These are phyloP conservation scores for Adrianichthys oophorus DNA, from an alignment of 2,797 vertebrate species.

Conservation along the genomic window DNA sequence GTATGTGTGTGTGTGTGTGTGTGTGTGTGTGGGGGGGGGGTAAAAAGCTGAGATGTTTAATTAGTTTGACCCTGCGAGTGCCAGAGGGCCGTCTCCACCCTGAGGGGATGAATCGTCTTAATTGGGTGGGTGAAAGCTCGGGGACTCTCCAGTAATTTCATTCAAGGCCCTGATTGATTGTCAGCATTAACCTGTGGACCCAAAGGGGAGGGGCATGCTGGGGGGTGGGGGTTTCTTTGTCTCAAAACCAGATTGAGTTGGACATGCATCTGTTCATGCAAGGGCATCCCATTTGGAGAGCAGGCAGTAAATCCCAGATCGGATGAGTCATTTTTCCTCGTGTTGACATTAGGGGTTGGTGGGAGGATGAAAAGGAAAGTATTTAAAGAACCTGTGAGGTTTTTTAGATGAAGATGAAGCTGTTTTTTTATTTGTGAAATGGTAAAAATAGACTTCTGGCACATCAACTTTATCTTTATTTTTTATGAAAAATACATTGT, in stretches of 20 bases:
- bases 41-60: slow-evolving; percentile 48
- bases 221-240: slow-evolving; percentile 22
- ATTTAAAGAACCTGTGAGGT: no score
- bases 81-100: slow-evolving; percentile 35
- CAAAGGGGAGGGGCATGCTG: slow-evolving; percentile 12
- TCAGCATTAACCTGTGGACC: slow-evolving; percentile 50
- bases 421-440: no score
- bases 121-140: slow-evolving; percentile 67
- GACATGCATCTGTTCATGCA: slow-evolving; percentile 22
- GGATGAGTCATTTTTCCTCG: no score
- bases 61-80: slow-evolving; percentile 48
- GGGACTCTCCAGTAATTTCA: slow-evolving; percentile 59
- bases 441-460: no score
- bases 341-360: no score
- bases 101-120: slow-evolving; percentile 54
- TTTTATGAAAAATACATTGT: no score
- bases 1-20: no score
- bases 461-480: no score
- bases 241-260: slow-evolving; percentile 30
- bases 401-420: no score
- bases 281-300: not conserved
- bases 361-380: no score
- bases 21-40: slow-evolving; percentile 5
- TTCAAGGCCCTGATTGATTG: slow-evolving; percentile 55
- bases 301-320: slow-evolving; percentile 1